Conservation (phyloP, 1,140 invertebrate species). For the Hirudo medicinalis region DNA sequence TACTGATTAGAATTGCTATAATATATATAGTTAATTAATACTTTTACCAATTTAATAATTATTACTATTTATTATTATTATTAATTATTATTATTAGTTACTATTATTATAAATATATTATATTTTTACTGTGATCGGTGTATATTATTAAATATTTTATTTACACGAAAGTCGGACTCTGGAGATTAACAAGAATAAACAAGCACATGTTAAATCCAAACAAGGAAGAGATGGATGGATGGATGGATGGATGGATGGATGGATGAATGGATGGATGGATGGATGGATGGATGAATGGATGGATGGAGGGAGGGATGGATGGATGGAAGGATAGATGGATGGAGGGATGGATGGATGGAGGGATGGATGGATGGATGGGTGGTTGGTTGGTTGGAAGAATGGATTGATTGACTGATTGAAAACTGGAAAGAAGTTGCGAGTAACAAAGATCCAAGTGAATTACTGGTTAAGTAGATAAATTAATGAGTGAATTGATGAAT, state of each 20-base stretch:
- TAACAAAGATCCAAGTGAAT: neutral
- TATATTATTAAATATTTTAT: neutral
- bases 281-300: neutral
- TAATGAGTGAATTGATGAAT: neutral
- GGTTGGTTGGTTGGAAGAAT: neutral
- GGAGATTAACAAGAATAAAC: neutral
- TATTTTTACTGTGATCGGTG: neutral
- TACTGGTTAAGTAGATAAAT: neutral
- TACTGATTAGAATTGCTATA: no score
- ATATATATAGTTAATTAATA: no score
- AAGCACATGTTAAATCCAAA: neutral
- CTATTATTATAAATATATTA: neutral
- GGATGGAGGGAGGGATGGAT: neutral
- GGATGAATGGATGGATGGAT: neutral
- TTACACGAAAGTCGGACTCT: neutral
- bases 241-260: neutral
- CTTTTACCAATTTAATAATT: no score
- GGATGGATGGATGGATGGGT: no score
- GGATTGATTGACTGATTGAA: neutral
- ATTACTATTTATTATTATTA: neutral
- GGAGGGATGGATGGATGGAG: neutral
- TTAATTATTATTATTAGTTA: slow-evolving; percentile 13
- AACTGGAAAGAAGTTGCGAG: neutral
- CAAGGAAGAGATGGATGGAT: neutral
- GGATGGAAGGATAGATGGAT: neutral